Percentiles rank a stretch among this genome's conserved stretches.
Evolutionary conservation across 1,140 invertebrate species (phyloP).

Genomic region (Philopotamus ludificatus): DNA sequence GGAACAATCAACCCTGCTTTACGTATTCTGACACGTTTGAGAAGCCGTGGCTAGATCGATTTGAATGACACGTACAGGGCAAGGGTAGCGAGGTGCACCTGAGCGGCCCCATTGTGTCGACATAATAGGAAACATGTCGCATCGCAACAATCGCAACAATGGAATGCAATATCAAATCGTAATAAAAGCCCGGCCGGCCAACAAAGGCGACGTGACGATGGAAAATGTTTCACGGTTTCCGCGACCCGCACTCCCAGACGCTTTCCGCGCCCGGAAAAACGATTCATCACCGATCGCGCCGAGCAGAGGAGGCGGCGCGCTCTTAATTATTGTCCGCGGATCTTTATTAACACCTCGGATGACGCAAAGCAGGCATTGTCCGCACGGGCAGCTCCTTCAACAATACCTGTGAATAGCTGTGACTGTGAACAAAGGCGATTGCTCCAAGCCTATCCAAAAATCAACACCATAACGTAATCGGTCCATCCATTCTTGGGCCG

Average conservation of each 20-base stretch:
- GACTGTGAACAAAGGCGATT: constrained; percentile 5
- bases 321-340: background rate
- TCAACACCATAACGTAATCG: too few species aligned
- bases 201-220: constrained; percentile 34
- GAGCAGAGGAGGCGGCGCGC: background rate
- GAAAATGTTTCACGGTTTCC: constrained; percentile 19
- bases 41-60: constrained; percentile 7
- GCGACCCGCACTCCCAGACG: background rate
- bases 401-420: background rate
- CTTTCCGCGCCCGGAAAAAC: background rate
- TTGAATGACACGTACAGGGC: constrained; percentile 18
- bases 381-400: background rate
- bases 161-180: constrained; percentile 42
- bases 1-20: too few species aligned
- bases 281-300: background rate
- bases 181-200: constrained; percentile 36
- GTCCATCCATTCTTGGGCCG: too few species aligned
- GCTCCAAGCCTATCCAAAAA: background rate
- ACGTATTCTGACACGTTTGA: background rate
- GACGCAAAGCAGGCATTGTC: background rate
- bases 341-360: background rate
- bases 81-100: constrained; percentile 17
- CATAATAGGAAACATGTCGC: constrained; percentile 40
- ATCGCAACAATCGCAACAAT: constrained; percentile 40
- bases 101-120: constrained; percentile 19